Evolutionary conservation across 1,140 invertebrate species (phyloP).

Genomic region (Lepidostoma basale): DNA sequence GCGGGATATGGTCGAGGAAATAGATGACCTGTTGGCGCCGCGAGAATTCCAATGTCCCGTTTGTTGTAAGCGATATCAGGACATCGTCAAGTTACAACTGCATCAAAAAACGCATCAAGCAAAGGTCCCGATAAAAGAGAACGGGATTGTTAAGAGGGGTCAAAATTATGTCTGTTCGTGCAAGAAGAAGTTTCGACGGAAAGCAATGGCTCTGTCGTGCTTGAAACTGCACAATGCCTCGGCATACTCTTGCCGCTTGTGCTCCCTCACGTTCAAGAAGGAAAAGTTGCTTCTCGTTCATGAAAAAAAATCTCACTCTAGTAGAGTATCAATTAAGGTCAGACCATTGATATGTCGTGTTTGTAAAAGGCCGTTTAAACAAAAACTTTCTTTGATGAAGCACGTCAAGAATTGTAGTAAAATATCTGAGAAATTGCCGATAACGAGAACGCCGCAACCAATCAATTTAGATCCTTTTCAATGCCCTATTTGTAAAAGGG

Average conservation of each 20-base stretch:
- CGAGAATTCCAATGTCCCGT: conserved; percentile 27
- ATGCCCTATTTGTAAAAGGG: too few species aligned
- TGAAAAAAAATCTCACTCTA: conserved; percentile 23
- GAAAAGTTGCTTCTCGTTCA: too few species aligned
- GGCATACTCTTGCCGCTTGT: conserved; percentile 26
- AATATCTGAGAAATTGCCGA: neutral
- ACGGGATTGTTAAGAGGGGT: neutral
- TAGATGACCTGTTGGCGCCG: conserved; percentile 16
- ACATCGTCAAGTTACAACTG: conserved; percentile 7
- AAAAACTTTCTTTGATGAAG: neutral
- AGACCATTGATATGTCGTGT: neutral
- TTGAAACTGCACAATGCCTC: conserved; percentile 19
- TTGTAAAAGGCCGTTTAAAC: conserved; percentile 16
- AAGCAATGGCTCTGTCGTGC: conserved; percentile 24
- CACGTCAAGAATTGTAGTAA: conserved; percentile 3
- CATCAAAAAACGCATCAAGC: conserved; percentile 30
- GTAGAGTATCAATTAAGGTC: neutral
- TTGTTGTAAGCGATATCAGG: conserved; percentile 22
- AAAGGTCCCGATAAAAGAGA: neutral
- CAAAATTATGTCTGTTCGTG: conserved; percentile 13
- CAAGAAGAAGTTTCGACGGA: conserved; percentile 18
- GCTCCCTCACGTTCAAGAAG: conserved; percentile 7
- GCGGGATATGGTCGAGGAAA: conserved; percentile 15
- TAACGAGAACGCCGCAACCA: neutral
- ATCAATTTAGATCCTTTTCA: too few species aligned